Evolutionary conservation across 2,888 invertebrate genomes (phyloP).

Genomic region (Pherbina coryleti): DNA sequence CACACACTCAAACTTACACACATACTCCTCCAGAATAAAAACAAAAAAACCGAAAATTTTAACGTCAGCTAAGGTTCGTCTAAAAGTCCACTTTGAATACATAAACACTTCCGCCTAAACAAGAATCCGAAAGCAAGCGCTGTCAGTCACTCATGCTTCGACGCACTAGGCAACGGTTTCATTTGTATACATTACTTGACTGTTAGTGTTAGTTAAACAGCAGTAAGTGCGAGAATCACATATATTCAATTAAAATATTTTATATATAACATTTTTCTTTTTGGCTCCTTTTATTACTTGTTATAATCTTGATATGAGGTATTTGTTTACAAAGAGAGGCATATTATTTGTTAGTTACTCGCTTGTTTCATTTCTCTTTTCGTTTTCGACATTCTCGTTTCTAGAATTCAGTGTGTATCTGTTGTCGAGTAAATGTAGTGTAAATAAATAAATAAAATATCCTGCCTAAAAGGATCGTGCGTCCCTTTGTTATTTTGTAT

Average conservation of each 20-base stretch:
- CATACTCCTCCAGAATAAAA: background rate
- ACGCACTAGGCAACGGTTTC: background rate
- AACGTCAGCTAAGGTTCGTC: background rate
- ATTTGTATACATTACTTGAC: background rate
- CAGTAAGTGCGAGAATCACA: background rate
- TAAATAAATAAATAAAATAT: slow-evolving; percentile 16
- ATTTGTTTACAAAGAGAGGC: background rate
- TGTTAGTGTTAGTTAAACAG: background rate
- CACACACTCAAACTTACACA: background rate
- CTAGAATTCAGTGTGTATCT: slow-evolving; percentile 1
- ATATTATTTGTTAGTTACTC: background rate
- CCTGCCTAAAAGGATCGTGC: slow-evolving; percentile 24
- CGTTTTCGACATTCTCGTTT: background rate
- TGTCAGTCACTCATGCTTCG: background rate
- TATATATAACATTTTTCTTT: no score
- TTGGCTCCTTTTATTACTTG: no score
- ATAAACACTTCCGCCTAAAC: no score
- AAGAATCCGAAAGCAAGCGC: no score
- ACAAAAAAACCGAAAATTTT: background rate
- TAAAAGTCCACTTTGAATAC: no score
- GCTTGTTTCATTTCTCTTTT: background rate
- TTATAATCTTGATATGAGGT: no score
- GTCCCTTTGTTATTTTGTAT: slow-evolving; percentile 28
- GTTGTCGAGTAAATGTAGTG: background rate
- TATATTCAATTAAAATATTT: no score